Evolutionary conservation across 2,113 vertebrate genomes (phyloP).

Genomic region (Penelope pileata): DNA sequence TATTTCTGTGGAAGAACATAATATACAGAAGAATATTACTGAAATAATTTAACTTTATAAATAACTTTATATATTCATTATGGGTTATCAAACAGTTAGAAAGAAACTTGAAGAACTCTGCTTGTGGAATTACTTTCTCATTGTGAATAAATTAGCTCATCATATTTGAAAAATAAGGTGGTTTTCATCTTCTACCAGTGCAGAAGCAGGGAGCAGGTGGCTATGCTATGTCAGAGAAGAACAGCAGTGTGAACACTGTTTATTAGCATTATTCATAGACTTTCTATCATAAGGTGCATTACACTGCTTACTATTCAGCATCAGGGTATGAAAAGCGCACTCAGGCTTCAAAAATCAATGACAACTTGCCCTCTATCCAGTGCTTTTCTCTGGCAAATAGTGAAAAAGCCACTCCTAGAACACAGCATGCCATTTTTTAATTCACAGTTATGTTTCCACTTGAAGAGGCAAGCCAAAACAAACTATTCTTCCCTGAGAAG

Average conservation of each 20-base stretch:
- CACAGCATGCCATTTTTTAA: slow-evolving; percentile 82
- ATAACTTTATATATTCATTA: background rate
- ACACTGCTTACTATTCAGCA: slow-evolving; percentile 56
- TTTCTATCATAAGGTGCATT: slow-evolving; percentile 57
- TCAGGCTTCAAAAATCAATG: slow-evolving; percentile 78
- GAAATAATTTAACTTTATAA: background rate
- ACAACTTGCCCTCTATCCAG: slow-evolving; percentile 70
- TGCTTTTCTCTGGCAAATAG: slow-evolving; percentile 45
- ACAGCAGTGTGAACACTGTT: slow-evolving; percentile 41
- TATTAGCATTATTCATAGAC: slow-evolving; percentile 76
- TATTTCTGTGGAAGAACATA: background rate
- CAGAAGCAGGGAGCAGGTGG: slow-evolving; percentile 64
- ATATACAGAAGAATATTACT: background rate
- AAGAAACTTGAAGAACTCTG: background rate
- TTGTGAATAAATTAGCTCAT: slow-evolving; percentile 29
- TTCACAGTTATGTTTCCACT: slow-evolving; percentile 82
- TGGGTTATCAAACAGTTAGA: background rate
- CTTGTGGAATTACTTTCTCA: background rate
- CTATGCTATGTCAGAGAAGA: slow-evolving; percentile 38
- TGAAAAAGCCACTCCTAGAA: slow-evolving; percentile 62
- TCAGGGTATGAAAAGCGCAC: slow-evolving; percentile 53
- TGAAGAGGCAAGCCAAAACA: slow-evolving; percentile 80
- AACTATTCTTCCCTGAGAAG: slow-evolving; percentile 64
- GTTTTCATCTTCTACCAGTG: slow-evolving; percentile 38
- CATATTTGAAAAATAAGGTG: slow-evolving; percentile 46